Evolutionary conservation across 2,888 invertebrate genomes (phyloP).

Genomic region (Argyresthia goedartella): DNA sequence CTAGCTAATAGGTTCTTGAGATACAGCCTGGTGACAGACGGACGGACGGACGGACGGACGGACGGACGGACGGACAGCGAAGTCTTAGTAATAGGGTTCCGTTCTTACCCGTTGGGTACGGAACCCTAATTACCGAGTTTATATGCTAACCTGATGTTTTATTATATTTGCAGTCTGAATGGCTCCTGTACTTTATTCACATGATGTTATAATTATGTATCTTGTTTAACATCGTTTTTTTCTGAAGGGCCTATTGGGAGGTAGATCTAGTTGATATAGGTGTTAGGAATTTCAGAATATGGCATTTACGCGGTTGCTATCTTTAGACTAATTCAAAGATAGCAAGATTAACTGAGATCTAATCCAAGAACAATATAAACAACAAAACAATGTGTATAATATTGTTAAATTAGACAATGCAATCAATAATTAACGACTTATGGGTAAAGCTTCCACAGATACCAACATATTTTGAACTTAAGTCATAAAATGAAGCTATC

Average conservation of each 20-base stretch:
- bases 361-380: no score
- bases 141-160: background rate
- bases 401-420: no score
- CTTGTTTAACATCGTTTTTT: background rate
- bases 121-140: background rate
- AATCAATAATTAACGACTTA: background rate
- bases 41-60: no score
- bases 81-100: no score
- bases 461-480: background rate
- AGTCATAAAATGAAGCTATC: slow-evolving; percentile 1
- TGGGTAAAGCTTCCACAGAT: background rate
- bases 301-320: background rate
- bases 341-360: no score
- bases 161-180: background rate
- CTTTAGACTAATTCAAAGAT: no score
- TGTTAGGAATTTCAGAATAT: background rate
- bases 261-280: background rate
- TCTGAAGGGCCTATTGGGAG: background rate
- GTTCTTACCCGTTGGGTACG: no score
- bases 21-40: no score
- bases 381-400: no score
- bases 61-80: background rate
- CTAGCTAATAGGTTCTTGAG: no score
- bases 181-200: background rate
- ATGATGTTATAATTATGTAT: background rate